These are phyloP conservation scores for Brevimyrus niger DNA, from an alignment of 2,113 vertebrate species.

Conservation along the genomic window DNA sequence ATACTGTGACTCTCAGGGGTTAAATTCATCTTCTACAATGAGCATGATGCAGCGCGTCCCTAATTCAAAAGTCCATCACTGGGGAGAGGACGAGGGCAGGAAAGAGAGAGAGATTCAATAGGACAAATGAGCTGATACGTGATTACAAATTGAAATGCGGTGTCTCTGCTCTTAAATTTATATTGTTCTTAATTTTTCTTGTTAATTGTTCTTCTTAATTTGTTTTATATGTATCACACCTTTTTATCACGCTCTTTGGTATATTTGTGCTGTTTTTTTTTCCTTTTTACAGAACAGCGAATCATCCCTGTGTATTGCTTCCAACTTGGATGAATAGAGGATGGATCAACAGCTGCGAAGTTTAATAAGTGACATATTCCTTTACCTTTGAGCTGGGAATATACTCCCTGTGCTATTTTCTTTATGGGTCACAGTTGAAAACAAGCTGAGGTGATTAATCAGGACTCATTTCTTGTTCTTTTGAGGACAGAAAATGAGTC, in stretches of 20 bases:
- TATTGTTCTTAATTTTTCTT: neutral
- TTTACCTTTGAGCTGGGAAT: neutral
- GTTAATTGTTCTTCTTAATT: neutral
- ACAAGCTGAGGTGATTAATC: neutral
- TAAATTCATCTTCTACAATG: conserved; percentile 49
- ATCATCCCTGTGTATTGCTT: neutral
- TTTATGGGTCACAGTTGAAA: neutral
- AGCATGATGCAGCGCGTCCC: neutral
- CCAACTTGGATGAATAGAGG: neutral
- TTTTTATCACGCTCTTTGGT: neutral
- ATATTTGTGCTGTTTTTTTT: neutral
- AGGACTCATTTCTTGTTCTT: neutral
- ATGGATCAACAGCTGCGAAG: neutral
- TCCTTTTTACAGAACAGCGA: neutral
- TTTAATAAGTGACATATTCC: conserved; percentile 7
- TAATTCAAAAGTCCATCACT: neutral
- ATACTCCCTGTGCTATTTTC: neutral
- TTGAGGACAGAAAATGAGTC: neutral
- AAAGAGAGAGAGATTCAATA: neutral
- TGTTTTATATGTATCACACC: neutral
- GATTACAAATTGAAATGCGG: neutral
- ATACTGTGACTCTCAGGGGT: conserved; percentile 63
- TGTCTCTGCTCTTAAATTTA: neutral
- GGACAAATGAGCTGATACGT: neutral
- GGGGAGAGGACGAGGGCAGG: neutral